Base-by-base conservation (phyloP, 2,888 invertebrate species). In the Lepidocyrtinus sp. region DNA sequence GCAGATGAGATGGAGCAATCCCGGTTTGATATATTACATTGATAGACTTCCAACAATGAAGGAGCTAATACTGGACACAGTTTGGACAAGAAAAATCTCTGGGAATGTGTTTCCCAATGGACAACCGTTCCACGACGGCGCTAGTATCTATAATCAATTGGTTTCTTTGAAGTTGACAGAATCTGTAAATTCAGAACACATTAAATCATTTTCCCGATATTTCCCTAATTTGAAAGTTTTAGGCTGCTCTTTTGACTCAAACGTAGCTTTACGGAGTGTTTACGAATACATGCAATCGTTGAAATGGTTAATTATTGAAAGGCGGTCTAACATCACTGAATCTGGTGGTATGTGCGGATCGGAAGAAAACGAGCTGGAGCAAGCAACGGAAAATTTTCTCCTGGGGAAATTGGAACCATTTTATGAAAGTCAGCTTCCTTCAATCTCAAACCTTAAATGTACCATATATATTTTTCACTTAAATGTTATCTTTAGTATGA, bases 21-120 rank as follows among this genome's bases (percentile, higher is more conserved):
- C 83, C 0, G 83, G 82, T 7, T 22, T 84, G n/a, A 62, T 76
- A 2, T 84, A 84, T 36, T 84, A 77, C 27, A 80, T 84, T 61
- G 81, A 84, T 36, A 70, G 68, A 15, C 46, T 84, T n/a, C 82
- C 83, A 2, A 36, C 50, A 22, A 63, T 84, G 17, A 27, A 68
- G 24, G 77, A 77, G 19, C 61, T 84, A 7, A 77, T 81, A 62
- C 27, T 84, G 46, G 83, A 84, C 5, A 72, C 83, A 0, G 75
- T 81, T 0, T 84, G 83, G 83, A 76, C 80, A 9, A 82, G 78
- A 22, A 84, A 81, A 21, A 65, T 84, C 0, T 74, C 67, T 46
- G 83, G 83, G 7, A 74, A 67, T 17, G 67, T 84, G 36, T 82
- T 75, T 45, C 83, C 83, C 0, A 72, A 75, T 24, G 78, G 78